A percentile compares a stretch with the other conserved stretches of the same genome.
These are phyloP conservation scores for Electrophaes corylata DNA, from an alignment of 2,888 invertebrate genomes.

Conservation along the genomic window DNA sequence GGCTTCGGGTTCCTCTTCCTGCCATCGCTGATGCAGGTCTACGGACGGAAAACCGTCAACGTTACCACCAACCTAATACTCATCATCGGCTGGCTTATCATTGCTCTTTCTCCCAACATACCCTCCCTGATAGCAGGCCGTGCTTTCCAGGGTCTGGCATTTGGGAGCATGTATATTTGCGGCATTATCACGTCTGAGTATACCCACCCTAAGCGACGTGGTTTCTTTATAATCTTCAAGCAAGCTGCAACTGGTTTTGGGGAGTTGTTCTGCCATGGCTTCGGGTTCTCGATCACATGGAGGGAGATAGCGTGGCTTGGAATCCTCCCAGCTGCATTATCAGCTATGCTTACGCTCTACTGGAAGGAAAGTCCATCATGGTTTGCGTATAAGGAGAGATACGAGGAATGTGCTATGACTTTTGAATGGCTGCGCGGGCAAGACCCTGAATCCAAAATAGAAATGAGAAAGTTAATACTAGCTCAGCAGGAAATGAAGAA, in stretches of 20 bases:
- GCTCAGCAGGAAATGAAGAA: constrained; percentile 17
- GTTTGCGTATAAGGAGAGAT: constrained; percentile 47
- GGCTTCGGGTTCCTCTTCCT: constrained; percentile 11
- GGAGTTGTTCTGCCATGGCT: constrained; percentile 36
- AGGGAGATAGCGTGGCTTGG: constrained; percentile 41
- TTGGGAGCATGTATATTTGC: constrained; percentile 37
- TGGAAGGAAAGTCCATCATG: constrained; percentile 47
- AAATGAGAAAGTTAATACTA: constrained; percentile 8
- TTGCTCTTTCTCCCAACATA: constrained; percentile 36
- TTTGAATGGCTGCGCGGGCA: constrained; percentile 39
- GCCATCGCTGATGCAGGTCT: constrained; percentile 12
- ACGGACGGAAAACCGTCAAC: constrained; percentile 9
- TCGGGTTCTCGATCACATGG: constrained; percentile 42
- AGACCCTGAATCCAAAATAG: constrained; percentile 4
- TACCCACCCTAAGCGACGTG: constrained; percentile 38
- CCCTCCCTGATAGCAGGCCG: constrained; percentile 39
- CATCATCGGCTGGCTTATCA: constrained; percentile 39
- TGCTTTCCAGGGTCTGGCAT: constrained; percentile 40
- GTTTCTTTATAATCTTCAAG: constrained; percentile 34
- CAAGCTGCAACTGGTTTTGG: constrained; percentile 38
- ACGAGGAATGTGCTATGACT: constrained; percentile 39
- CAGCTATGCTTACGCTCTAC: constrained; percentile 39
- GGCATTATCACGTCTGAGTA: constrained; percentile 43
- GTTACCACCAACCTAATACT: constrained; percentile 14
- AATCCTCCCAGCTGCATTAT: constrained; percentile 35